Percentiles rank a stretch among this genome's conserved stretches.
These are phyloP conservation scores for Peromyscus maniculatus DNA, from an alignment of 2,113 vertebrate genomes.

Conservation along the genomic window DNA sequence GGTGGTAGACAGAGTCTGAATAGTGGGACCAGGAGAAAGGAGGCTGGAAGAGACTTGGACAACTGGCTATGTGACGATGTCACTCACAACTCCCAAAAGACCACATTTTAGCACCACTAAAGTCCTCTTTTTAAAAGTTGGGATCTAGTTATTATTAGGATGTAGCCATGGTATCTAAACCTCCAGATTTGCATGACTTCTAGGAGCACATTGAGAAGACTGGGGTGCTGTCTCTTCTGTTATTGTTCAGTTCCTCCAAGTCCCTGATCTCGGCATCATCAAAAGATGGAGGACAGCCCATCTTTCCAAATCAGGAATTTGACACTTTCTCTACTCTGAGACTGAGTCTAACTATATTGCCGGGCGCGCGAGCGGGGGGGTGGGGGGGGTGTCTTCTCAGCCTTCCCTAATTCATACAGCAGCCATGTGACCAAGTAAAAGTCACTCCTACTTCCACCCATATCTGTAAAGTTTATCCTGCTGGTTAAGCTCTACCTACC, in stretches of 20 bases:
- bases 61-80: background rate
- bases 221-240: background rate
- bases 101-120: background rate
- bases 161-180: background rate
- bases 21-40: background rate
- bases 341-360: background rate
- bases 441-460: accelerated
- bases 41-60: background rate
- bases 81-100: background rate
- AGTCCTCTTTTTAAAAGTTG: background rate
- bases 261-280: background rate
- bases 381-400: background rate
- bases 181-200: background rate
- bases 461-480: background rate
- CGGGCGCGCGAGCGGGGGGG: background rate
- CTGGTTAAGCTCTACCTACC: background rate
- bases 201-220: background rate
- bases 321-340: background rate
- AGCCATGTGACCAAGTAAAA: background rate
- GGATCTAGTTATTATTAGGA: background rate
- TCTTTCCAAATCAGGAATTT: background rate
- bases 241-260: background rate
- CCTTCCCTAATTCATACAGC: background rate
- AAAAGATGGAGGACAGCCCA: background rate
- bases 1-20: background rate